Base-by-base conservation (phyloP, 2,888 invertebrate genomes). In the Caenorhabditis drosophilae region DNA sequence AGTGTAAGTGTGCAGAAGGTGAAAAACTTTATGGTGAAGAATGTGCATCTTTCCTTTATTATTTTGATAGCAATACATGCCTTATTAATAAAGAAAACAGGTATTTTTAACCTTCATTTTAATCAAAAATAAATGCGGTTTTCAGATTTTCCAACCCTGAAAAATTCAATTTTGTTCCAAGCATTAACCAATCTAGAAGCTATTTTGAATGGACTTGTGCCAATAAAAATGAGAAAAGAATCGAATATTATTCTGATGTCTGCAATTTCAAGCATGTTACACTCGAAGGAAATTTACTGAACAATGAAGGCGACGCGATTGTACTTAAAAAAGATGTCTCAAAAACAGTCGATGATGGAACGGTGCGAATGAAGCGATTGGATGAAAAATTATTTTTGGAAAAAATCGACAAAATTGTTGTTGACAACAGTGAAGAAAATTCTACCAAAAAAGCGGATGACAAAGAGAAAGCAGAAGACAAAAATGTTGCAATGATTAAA, bases 1-100 rank as follows among this genome's bases (percentile, higher is more conserved):
- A 69, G 40, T 69, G 68, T 34, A 59, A 60, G 31, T 69, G 68
- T 48, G 63, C 64, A 0, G 53, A 69, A 27, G 64, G 63, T 16
- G 55, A 64, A 16, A 69, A 69, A 18, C 27, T 60, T 18, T 82
- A 81, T 61, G 80, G 80, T 20, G 73, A 70, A 41, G 66, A 67
- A n/a, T 82, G 82, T 46, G 77, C 80, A 41, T 75, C 75, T 11
- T 67, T 79, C 52, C 74, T 79, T 58, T 82, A 81, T 68, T 82
- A 81, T 53, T 81, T 73, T 48, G 80, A 81, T 26, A 77, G 78
- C 22, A 60, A 73, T 22, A 81, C 80, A 7, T 82, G 82, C 58
- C 67, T 82, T 15, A 68, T 82, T n/a, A 82, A 76, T 69, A 76
- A 77, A 57, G 78, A 80, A 45, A 83, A 83, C 49, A 61, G 82